Evolutionary conservation across 2,888 invertebrate species (phyloP).

Genomic region (Diogma glabrata): DNA sequence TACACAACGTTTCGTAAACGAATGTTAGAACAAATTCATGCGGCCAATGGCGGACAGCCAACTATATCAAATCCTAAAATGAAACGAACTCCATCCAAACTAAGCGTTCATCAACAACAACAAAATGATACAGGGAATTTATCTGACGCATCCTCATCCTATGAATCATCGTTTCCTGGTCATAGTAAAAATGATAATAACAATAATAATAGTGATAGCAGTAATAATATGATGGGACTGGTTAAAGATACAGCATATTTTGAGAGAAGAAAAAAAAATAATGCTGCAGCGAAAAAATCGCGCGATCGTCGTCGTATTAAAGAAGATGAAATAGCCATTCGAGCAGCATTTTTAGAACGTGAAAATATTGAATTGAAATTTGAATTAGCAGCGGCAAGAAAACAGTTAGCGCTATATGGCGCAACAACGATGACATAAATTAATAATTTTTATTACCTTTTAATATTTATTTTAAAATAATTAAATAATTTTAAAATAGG

Average conservation of each 20-base stretch:
- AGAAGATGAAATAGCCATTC: conserved; percentile 83
- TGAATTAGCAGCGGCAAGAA: conserved; percentile 52
- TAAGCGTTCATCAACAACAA: conserved; percentile 16
- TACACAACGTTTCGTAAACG: conserved; percentile 59
- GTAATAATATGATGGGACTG: conserved; percentile 10
- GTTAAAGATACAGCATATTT: conserved; percentile 72
- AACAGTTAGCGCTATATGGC: conserved; percentile 40
- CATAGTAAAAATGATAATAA: not conserved
- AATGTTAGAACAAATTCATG: conserved; percentile 53
- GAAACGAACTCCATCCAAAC: conserved; percentile 42
- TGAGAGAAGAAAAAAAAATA: conserved; percentile 81
- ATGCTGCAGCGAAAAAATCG: conserved; percentile 89
- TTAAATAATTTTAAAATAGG: no score
- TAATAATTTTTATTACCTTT: no score
- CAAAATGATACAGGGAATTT: not conserved
- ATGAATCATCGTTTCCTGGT: no score
- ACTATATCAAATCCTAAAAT: conserved; percentile 56
- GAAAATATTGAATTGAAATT: conserved; percentile 71
- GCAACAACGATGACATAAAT: not conserved
- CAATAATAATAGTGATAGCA: conserved; percentile 13
- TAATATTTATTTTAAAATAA: no score
- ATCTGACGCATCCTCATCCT: not conserved
- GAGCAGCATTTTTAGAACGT: conserved; percentile 76
- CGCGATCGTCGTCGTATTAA: conserved; percentile 80
- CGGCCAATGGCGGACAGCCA: conserved; percentile 45